Evolutionary conservation across 2,797 vertebrate species (phyloP).

Genomic region (Schizopygopsis pylzovi): DNA sequence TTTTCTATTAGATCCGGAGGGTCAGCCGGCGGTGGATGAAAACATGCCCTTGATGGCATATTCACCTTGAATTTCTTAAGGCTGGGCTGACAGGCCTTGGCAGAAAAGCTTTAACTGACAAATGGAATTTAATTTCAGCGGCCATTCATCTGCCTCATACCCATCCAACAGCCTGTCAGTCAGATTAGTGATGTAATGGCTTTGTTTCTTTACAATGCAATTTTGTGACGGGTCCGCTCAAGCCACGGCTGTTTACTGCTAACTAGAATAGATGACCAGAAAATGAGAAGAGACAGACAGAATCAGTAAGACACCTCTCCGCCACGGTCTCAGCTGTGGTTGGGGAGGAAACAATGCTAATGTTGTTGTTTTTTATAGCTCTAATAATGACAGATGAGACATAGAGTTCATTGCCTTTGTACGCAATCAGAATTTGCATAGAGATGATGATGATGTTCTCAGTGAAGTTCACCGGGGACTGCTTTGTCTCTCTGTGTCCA

Average conservation of each 20-base stretch:
- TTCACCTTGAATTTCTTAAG: conserved; percentile 51
- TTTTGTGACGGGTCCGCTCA: conserved; percentile 36
- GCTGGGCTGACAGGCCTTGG: conserved; percentile 46
- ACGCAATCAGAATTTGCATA: conserved; percentile 38
- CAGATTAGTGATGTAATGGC: conserved; percentile 60
- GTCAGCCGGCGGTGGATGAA: not conserved
- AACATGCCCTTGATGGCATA: conserved; percentile 43
- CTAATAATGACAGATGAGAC: conserved; percentile 52
- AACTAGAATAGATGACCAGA: conserved; percentile 30
- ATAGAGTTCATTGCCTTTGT: conserved; percentile 37
- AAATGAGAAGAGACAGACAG: conserved; percentile 44
- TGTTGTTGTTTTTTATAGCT: conserved; percentile 41
- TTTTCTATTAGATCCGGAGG: conserved; percentile 21
- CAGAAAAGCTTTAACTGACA: conserved; percentile 58
- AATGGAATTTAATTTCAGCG: conserved; percentile 60
- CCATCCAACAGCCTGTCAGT: conserved; percentile 57
- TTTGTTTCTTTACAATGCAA: conserved; percentile 48
- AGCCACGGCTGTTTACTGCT: conserved; percentile 43
- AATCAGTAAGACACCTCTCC: conserved; percentile 26
- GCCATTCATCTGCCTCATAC: conserved; percentile 42
- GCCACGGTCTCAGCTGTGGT: conserved; percentile 35
- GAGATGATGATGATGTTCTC: conserved; percentile 38
- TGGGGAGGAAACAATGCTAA: conserved; percentile 54
- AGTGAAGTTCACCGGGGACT: conserved; percentile 24
- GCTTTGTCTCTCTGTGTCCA: conserved; percentile 51